phyloP scores from a whole-genome alignment of 2,888 invertebrate species.

The Watsonalla cultraria region DNA sequence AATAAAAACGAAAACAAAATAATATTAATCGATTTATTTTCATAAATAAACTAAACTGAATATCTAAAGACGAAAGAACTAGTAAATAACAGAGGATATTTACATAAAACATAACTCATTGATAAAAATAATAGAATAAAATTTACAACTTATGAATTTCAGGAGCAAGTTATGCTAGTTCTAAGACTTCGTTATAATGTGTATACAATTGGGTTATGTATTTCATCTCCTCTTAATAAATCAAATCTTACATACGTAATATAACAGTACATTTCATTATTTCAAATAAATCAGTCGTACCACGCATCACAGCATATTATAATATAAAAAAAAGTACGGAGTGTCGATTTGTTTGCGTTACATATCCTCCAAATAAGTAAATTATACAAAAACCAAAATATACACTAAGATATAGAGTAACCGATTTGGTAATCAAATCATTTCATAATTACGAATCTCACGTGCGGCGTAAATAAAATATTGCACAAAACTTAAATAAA shows the following conservation, averaged over 20 bases:
- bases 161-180: constrained; percentile 36
- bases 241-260: constrained; percentile 34
- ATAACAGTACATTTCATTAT: constrained; percentile 40
- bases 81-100: constrained; percentile 64
- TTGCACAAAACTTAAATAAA: too few relatives aligned
- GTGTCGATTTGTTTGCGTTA: constrained; percentile 10
- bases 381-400: too few relatives aligned
- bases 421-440: too few relatives aligned
- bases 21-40: constrained; percentile 64
- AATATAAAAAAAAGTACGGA: constrained; percentile 24
- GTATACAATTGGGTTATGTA: constrained; percentile 30
- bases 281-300: constrained; percentile 54
- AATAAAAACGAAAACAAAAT: constrained; percentile 44
- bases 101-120: constrained; percentile 63
- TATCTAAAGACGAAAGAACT: constrained; percentile 64
- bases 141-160: constrained; percentile 69
- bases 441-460: too few relatives aligned
- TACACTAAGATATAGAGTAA: too few relatives aligned
- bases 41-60: constrained; percentile 74
- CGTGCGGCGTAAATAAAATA: too few relatives aligned
- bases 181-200: constrained; percentile 39
- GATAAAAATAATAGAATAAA: constrained; percentile 58
- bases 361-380: too few relatives aligned
- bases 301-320: constrained; percentile 47
- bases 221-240: constrained; percentile 22